Percentiles rank a stretch among this genome's conserved stretches.
Evolutionary conservation across 2,113 vertebrate species (phyloP).

Genomic region (zebrafish (Danio rerio)): DNA sequence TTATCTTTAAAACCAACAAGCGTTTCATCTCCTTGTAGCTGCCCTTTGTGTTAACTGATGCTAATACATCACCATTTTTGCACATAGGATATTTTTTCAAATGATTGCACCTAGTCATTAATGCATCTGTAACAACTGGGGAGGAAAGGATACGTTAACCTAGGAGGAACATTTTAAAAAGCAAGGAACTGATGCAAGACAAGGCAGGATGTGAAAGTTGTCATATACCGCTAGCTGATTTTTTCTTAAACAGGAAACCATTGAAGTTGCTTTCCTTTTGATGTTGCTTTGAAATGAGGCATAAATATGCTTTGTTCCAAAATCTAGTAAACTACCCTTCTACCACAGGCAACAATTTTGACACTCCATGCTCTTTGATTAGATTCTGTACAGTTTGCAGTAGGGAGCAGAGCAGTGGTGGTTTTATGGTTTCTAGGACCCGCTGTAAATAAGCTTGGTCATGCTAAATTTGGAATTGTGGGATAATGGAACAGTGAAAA

Average conservation of each 20-base stretch:
- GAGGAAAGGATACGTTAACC: conserved; percentile 21
- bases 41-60: not conserved
- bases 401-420: not conserved
- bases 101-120: not conserved
- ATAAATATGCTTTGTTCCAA: conserved; percentile 5
- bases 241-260: conserved; percentile 11
- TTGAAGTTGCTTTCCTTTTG: conserved; percentile 18
- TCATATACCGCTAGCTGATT: not conserved
- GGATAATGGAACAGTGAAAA: too few relatives aligned
- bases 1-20: not conserved
- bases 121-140: not conserved
- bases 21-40: conserved; percentile 10
- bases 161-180: not conserved
- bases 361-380: not conserved
- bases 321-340: not conserved
- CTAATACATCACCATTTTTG: conserved; percentile 16
- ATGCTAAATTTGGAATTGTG: too few relatives aligned
- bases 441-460: not conserved
- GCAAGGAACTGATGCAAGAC: conserved; percentile 7
- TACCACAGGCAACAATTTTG: conserved; percentile 5
- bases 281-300: conserved; percentile 23
- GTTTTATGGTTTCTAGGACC: not conserved
- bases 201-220: conserved; percentile 19
- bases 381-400: not conserved
- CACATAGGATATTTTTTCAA: not conserved